Conservation (phyloP, 1,140 invertebrate genomes). For the Oscheius sp. region DNA sequence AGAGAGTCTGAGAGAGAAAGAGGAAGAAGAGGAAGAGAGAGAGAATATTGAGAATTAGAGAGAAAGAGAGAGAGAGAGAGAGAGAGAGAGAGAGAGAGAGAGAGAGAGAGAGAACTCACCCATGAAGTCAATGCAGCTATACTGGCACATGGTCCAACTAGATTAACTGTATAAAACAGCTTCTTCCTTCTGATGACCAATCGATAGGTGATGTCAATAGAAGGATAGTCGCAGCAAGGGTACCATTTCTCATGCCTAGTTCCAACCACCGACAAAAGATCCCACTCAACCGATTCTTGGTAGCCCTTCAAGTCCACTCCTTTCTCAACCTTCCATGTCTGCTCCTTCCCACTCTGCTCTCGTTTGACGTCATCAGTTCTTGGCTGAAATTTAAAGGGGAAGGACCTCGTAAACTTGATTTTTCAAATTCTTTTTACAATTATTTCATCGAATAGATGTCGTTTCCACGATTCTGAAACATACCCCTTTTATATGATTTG, state of each 20-base stretch:
- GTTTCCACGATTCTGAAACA: too few species aligned
- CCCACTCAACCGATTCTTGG: constrained; percentile 98
- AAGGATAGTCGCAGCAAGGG: constrained; percentile 80
- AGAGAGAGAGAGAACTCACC: constrained; percentile 61
- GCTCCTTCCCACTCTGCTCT: constrained; percentile 42
- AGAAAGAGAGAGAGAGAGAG: too few species aligned
- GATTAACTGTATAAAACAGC: constrained; percentile 90
- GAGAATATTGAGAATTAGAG: too few species aligned
- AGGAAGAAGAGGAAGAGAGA: too few species aligned
- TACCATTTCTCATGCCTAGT: constrained; percentile 66
- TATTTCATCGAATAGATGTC: too few species aligned
- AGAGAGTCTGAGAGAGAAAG: too few species aligned
- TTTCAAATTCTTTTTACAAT: neutral
- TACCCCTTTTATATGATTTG: too few species aligned
- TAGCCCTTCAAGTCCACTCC: constrained; percentile 91
- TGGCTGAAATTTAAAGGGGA: constrained; percentile 51
- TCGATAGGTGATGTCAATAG: constrained; percentile 92
- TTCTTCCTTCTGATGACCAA: constrained; percentile 95
- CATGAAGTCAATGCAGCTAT: constrained; percentile 73
- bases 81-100: too few species aligned
- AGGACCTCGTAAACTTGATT: too few species aligned
- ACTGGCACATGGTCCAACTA: constrained; percentile 56
- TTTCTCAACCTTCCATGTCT: constrained; percentile 47
- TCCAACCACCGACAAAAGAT: constrained; percentile 91
- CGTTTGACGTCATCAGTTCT: constrained; percentile 42